Base-by-base conservation (phyloP, 2,797 vertebrate species). In the Catamblyrhynchus diadema region DNA sequence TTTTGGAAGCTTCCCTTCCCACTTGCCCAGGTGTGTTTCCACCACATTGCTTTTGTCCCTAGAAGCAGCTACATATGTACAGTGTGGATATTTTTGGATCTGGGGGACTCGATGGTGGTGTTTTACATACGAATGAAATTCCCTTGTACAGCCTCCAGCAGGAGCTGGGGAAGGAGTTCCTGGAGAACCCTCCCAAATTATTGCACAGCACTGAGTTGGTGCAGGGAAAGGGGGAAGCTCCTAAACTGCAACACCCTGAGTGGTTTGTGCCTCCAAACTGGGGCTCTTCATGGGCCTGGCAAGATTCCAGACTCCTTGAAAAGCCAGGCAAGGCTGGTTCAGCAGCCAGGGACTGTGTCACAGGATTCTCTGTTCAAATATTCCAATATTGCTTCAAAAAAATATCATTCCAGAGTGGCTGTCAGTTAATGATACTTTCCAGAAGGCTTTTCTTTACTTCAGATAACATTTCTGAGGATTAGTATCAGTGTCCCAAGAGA, bases 61-160 rank as follows among this genome's bases (percentile, higher is more conserved):
- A 8, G 18, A 53, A 84, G 81, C 70, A 81, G 66, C 62, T 41
- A 4, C 73, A 24, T 42, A 2, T 59, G 86, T 72, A 84, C 44
- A 51, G 54, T 0, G 3, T 15, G 81, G 61, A 1, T 89, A 67
- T 87, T 91, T 94, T 82, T 82, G 91, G 91, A 51, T 79, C 77
- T 56, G 60, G 35, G 80, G 70, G 59, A 41, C 37, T 81, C 35
- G 5, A 2, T 11, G 37, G 44, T 23, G 45, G 25, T 77, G 81
- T 70, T 95, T 91, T 70, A 56, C 91, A 57, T 67, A 2, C 41
- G 78, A 87, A 85, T 92, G 79, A 82, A 84, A 73, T 91, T 75
- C 67, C 60, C 84, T 80, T 78, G 70, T 12, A 4, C n/a, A 41
- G 59, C 35, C 42, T 60, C 3, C 41, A 53, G 45, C 1, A 16